phyloP scores from a whole-genome alignment of 2,797 vertebrate genomes.

The Dromococcyx pavoninus region DNA sequence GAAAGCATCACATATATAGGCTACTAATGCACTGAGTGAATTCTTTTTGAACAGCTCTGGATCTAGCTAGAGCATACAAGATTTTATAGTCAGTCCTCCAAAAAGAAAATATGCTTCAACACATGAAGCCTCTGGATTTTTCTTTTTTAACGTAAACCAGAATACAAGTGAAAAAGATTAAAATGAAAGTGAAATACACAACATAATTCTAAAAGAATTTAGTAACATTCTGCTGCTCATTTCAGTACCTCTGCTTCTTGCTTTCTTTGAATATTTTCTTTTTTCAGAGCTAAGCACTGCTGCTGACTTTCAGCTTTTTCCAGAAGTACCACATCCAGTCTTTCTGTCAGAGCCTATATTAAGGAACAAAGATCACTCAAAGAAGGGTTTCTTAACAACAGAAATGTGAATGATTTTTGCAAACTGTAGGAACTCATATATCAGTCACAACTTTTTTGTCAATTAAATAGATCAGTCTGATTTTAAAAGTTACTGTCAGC shows the following conservation, averaged over 20 bases:
- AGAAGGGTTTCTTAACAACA: neutral
- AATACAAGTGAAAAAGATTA: neutral
- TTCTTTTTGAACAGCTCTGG: neutral
- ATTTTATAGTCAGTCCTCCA: neutral
- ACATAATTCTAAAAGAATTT: neutral
- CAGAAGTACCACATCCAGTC: slow-evolving; percentile 86
- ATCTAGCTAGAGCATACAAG: neutral
- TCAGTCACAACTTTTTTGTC: neutral
- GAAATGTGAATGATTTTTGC: neutral
- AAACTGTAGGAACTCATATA: neutral
- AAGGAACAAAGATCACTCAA: slow-evolving; percentile 16
- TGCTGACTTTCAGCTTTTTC: slow-evolving; percentile 96
- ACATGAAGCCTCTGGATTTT: neutral
- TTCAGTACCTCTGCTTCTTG: slow-evolving; percentile 84
- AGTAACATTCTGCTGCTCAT: neutral
- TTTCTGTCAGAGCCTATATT: slow-evolving; percentile 88
- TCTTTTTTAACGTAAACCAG: neutral
- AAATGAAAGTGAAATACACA: neutral
- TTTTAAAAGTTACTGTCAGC: neutral
- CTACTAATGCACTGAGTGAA: neutral
- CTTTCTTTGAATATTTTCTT: slow-evolving; percentile 83
- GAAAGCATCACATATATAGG: neutral
- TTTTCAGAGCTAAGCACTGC: slow-evolving; percentile 82
- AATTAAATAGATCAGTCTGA: neutral
- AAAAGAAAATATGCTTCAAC: neutral